Conservation (phyloP, 2,797 vertebrate genomes). For the Rhabdomys pumilio region DNA sequence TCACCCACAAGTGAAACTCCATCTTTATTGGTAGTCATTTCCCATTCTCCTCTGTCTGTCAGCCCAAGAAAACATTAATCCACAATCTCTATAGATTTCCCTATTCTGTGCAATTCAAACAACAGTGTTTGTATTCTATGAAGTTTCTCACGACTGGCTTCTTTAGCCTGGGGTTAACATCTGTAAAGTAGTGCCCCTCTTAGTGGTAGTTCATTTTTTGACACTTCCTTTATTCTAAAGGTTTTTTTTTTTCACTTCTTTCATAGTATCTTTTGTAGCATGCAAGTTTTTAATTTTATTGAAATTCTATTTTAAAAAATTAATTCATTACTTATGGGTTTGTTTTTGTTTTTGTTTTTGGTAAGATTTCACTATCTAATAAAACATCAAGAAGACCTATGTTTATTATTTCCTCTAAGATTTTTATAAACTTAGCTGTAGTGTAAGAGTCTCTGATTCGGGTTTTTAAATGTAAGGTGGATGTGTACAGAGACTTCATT, state of each 20-base stretch:
- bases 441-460: not conserved
- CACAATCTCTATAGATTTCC: not conserved
- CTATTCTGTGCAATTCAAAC: not conserved
- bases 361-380: conserved; percentile 29
- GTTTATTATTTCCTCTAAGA: conserved; percentile 5
- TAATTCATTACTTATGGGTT: not conserved
- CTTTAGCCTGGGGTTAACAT: not conserved
- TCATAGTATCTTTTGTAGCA: not conserved
- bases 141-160: not conserved
- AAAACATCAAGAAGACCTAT: not conserved
- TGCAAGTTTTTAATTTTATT: conserved; percentile 42
- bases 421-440: conserved; percentile 31
- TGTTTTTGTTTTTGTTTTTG: too few relatives aligned
- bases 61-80: not conserved
- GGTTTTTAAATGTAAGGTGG: not conserved
- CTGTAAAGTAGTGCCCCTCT: not conserved
- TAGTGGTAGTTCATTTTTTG: not conserved
- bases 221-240: not conserved
- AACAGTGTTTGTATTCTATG: not conserved
- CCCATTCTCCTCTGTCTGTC: not conserved
- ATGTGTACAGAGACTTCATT: not conserved
- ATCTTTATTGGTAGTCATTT: not conserved
- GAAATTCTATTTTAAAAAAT: not conserved
- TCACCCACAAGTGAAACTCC: not conserved
- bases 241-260: not conserved